Evolutionary conservation across 2,888 invertebrate genomes (phyloP).

Genomic region (Smittia aterrima): DNA sequence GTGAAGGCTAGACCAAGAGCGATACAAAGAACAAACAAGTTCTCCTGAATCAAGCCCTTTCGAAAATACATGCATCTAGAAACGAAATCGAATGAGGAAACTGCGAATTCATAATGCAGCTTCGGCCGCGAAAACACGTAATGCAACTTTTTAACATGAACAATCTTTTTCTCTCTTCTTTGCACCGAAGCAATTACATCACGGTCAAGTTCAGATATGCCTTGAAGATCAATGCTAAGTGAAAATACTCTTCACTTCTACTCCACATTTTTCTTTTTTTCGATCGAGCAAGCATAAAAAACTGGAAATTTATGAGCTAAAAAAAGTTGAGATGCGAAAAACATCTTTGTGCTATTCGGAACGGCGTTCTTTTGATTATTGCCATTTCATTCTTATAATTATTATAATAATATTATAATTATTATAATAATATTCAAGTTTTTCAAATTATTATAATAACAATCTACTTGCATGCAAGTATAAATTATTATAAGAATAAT

Average conservation of each 20-base stretch:
- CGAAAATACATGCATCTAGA: not conserved
- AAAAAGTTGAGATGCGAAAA: not conserved
- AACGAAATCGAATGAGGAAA: conserved; percentile 19
- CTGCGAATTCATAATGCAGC: not conserved
- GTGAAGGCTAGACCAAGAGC: conserved; percentile 1
- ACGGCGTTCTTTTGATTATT: not conserved
- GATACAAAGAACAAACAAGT: not conserved
- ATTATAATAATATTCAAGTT: too few relatives aligned
- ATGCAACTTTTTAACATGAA: not conserved
- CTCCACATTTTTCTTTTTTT: not conserved
- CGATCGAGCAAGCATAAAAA: not conserved
- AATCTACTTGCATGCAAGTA: too few relatives aligned
- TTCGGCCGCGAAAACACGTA: not conserved
- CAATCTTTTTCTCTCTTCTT: not conserved
- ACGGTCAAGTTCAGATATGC: conserved; percentile 30
- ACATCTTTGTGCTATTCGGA: not conserved
- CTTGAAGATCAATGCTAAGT: conserved; percentile 26
- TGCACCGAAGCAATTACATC: conserved; percentile 21
- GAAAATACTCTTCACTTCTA: conserved; percentile 22
- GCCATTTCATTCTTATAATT: not conserved
- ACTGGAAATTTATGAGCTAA: not conserved
- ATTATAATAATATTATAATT: too few relatives aligned
- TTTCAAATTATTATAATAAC: too few relatives aligned
- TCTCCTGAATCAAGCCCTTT: not conserved
- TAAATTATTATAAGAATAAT: too few relatives aligned